A percentile compares a stretch with the other conserved stretches of the same genome.
Evolutionary conservation across 2,888 invertebrate genomes (phyloP).

Genomic region (Lobophora halterata): DNA sequence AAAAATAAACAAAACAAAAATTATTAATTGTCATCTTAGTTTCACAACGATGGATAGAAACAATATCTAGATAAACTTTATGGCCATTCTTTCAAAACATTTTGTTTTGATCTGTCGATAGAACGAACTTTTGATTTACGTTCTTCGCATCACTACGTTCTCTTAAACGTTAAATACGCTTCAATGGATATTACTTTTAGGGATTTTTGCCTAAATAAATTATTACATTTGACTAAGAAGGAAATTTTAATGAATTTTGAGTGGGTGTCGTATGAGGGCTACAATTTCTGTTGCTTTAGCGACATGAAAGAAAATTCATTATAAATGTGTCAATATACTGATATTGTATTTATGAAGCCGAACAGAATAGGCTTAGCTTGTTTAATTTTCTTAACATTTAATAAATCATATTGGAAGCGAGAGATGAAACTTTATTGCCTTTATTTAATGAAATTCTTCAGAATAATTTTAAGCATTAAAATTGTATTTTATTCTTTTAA

Average conservation of each 20-base stretch:
- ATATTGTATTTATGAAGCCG: constrained; percentile 12
- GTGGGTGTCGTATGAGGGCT: constrained; percentile 50
- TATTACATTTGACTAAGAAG: constrained; percentile 75
- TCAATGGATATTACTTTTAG: constrained; percentile 76
- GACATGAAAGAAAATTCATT: constrained; percentile 65
- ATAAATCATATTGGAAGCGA: too few relatives aligned
- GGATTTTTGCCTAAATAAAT: constrained; percentile 78
- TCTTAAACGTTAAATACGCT: constrained; percentile 65
- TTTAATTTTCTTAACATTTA: too few relatives aligned
- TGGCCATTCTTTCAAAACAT: not conserved
- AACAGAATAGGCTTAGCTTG: too few relatives aligned
- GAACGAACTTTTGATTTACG: constrained; percentile 9
- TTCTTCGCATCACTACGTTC: constrained; percentile 44
- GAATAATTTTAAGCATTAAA: not conserved
- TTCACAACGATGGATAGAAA: too few relatives aligned
- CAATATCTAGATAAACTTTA: too few relatives aligned
- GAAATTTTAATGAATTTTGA: constrained; percentile 76
- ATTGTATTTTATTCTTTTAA: too few relatives aligned
- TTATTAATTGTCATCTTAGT: too few relatives aligned
- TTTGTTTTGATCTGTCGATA: constrained; percentile 17
- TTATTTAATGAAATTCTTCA: too few relatives aligned
- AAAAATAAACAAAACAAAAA: too few relatives aligned
- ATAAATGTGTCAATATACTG: constrained; percentile 42
- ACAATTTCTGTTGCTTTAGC: constrained; percentile 60
- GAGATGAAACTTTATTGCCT: too few relatives aligned